Evolutionary conservation across 2,797 vertebrate genomes (phyloP), one percentile per base, ranked within the genome.

Genomic region (Halcyon leucocephala): DNA sequence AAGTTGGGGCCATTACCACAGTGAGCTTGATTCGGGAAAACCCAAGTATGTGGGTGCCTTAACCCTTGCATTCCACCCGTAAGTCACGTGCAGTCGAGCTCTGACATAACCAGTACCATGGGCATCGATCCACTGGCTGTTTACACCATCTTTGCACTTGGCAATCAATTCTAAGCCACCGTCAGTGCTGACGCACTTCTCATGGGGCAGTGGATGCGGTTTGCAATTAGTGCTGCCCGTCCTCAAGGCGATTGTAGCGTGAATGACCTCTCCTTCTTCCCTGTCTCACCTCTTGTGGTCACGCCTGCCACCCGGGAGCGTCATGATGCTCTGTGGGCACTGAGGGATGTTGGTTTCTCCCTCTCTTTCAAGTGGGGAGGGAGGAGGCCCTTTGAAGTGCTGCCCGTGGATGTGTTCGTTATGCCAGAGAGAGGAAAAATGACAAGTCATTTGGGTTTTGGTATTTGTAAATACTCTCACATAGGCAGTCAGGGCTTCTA

Each of bases 271-370:
- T 71, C 67, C 64, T 87, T 74, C 74, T 35, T 80, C 44, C 35
- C 24, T 0, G 0, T 5, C 76, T 71, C 17, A 1, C 49, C 42
- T 65, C 54, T 49, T 19, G 61, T 0, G 0, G 26, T 51, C 26
- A 1, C 66, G 44, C 28, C 39, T 66, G 52, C 80, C 2, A 0
- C 35, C 31, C 0, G 0, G 18, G 55, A 57, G 15, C 22, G 0
- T 2, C 3, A 1, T 35, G 11, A 9, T 82, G 60, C 42, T 80
- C 33, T 66, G 35, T 0, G 0, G 48, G 55, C 51, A 5, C 72
- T 22, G 46, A 20, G 39, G 57, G 21, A 8, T 49, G 1, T 3
- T 26, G 51, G 60, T 51, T 51, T 66, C 46, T 73, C 19, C 60
- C 46, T 83, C 33, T 55, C 26, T 62, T 39, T 73, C 2, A 2